These are phyloP conservation scores for Oreochromis tanganicae DNA, from an alignment of 2,113 vertebrate species.

Conservation along the genomic window DNA sequence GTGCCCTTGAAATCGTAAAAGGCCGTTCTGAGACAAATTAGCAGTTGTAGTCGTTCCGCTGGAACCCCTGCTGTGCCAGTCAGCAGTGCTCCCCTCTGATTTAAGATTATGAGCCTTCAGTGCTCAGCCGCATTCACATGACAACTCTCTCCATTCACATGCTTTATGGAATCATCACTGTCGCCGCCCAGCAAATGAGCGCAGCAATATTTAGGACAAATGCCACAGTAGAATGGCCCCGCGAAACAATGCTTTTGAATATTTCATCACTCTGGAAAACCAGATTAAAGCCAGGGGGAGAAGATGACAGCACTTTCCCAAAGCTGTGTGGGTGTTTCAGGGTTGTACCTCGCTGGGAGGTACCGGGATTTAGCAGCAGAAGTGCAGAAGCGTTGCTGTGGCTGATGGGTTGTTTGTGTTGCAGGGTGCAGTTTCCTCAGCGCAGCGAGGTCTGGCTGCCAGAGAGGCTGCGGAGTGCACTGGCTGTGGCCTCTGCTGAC, in stretches of 20 bases:
- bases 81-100: conserved; percentile 60
- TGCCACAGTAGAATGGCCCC: conserved; percentile 32
- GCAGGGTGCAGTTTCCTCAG: conserved; percentile 58
- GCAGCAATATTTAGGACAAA: conserved; percentile 60
- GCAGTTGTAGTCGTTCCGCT: conserved; percentile 37
- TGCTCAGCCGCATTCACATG: conserved; percentile 57
- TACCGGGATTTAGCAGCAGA: conserved; percentile 33
- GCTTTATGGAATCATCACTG: conserved; percentile 74
- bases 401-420: conserved; percentile 62
- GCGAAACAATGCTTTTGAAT: conserved; percentile 63
- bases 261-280: conserved; percentile 52
- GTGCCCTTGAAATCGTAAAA: conserved; percentile 64
- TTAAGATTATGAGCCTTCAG: conserved; percentile 69
- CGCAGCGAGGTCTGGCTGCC: conserved; percentile 32
- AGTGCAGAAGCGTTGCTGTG: conserved; percentile 17
- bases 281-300: conserved; percentile 12
- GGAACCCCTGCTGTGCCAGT: conserved; percentile 48
- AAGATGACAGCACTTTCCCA: conserved; percentile 22
- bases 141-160: conserved; percentile 69
- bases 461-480: conserved; percentile 25
- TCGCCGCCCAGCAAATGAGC: conserved; percentile 54
- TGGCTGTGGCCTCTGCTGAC: conserved; percentile 57
- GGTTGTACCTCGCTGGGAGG: conserved; percentile 34
- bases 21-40: conserved; percentile 69
- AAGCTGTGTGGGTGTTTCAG: conserved; percentile 39